Evolutionary conservation across 2,888 invertebrate species (phyloP), one percentile per base, ranked within the genome.

Genomic region (Lasius platythorax): DNA sequence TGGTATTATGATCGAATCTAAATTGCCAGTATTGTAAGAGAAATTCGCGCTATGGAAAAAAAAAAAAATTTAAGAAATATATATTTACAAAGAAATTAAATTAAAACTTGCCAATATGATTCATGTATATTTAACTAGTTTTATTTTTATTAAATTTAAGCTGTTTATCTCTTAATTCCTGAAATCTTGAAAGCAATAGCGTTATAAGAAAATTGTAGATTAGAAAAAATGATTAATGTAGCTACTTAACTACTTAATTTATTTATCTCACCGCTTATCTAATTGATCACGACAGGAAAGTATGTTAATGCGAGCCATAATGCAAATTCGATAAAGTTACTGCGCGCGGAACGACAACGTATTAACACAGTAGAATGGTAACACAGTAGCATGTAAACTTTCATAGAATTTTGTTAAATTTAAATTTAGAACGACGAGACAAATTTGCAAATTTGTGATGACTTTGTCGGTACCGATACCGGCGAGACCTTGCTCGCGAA

Each of bases 401-500:
- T 18, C 12, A 23, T 4, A 15, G 58, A 12, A 12, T 72, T 79
- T 72, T 79, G 73, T 61, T 81, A 50, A 46, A 81, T 81, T 73
- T 81, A 61, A 81, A 81, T 79, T 72, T 46, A 74, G 12, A 61
- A 53, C 33, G 43, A 15, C 5, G 18, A 53, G n/a, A n/a, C n/a
- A 53, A n/a, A 53, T 53, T 73, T 73, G 43, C 43, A 58, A 67
- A 72, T 33, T 12, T 43, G 43, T 23, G 46, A 79, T 11, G 58
- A 43, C 15, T 70, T 58, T 33, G 72, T 58, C 79, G 61, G 30
- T 6, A 81, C 1, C 18, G 46, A 37, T 73, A 61, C 23, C 33
- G 46, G 33, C 23, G 43, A 92, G 93, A 92, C 93, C 93, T 93
- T 93, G 92, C 92, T 92, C 92, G 53, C n/a, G 93, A 92, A 93